These are phyloP conservation scores for Dolichoris vasculosae DNA, from an alignment of 1,140 invertebrate species.

Conservation along the genomic window DNA sequence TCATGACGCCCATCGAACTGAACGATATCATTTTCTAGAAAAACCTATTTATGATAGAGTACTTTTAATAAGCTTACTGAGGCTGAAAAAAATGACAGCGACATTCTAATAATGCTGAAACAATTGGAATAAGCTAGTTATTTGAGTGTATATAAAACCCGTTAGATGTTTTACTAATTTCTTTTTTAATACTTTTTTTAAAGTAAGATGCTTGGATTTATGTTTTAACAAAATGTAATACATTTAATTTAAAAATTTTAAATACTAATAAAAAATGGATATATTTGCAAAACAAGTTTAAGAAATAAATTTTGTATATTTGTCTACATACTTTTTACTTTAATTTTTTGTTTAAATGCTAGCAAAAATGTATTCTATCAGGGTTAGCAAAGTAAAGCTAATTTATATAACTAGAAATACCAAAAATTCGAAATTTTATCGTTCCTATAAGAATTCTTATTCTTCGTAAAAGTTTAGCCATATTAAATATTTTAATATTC, in stretches of 20 bases:
- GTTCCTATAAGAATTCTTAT: not conserved
- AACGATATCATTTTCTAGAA: not conserved
- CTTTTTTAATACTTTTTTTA: too few species aligned
- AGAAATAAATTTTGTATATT: too few species aligned
- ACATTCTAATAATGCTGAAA: not conserved
- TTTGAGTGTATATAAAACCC: not conserved
- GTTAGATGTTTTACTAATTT: too few species aligned
- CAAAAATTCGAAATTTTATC: not conserved
- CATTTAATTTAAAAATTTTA: too few species aligned
- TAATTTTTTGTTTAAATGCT: too few species aligned
- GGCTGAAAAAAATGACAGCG: not conserved
- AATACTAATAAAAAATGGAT: too few species aligned
- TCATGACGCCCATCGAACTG: not conserved
- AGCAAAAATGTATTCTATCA: too few species aligned
- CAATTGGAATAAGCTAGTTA: not conserved
- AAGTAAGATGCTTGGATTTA: too few species aligned
- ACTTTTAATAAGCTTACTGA: not conserved
- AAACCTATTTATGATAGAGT: not conserved
- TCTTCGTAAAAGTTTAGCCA: not conserved
- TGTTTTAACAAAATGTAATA: too few species aligned
- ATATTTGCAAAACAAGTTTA: too few species aligned
- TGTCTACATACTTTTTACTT: too few species aligned
- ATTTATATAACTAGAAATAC: not conserved
- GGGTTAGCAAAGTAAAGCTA: too few species aligned
- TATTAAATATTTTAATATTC: not conserved